These are phyloP conservation scores for Orthochromis indermauri DNA, from an alignment of 2,113 vertebrate species.

Conservation along the genomic window DNA sequence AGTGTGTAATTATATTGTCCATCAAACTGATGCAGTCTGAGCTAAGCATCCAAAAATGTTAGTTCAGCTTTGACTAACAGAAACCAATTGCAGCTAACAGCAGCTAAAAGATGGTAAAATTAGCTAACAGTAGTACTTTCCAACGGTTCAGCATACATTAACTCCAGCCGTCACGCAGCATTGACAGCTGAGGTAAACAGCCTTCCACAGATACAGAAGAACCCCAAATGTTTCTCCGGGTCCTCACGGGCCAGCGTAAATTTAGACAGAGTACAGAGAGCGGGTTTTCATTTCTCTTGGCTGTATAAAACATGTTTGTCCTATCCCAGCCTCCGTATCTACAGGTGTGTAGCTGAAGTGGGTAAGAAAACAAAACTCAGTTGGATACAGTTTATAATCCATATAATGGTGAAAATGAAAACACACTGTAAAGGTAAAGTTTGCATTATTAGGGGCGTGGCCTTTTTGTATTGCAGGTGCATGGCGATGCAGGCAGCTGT, in stretches of 20 bases:
- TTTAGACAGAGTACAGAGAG: accelerated
- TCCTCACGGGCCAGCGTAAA: accelerated
- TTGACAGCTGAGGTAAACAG: background rate
- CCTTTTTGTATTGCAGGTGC: background rate
- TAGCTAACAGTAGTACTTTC: background rate
- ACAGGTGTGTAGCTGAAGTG: background rate
- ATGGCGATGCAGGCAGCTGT: background rate
- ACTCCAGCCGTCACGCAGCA: background rate
- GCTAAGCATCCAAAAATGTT: background rate
- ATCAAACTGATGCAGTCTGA: background rate
- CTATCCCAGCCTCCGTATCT: accelerated
- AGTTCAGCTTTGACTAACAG: background rate
- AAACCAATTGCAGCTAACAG: background rate
- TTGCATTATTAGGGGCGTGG: background rate
- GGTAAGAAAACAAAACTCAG: background rate
- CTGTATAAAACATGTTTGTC: background rate
- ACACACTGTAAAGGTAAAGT: background rate
- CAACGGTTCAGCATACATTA: background rate
- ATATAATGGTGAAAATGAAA: background rate
- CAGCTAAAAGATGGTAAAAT: background rate
- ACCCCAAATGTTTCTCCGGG: accelerated
- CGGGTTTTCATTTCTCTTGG: background rate
- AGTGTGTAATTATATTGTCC: background rate
- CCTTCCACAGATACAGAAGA: background rate
- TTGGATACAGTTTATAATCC: background rate